Conservation (phyloP, 2,888 invertebrate genomes). For the Sycophila texana region DNA sequence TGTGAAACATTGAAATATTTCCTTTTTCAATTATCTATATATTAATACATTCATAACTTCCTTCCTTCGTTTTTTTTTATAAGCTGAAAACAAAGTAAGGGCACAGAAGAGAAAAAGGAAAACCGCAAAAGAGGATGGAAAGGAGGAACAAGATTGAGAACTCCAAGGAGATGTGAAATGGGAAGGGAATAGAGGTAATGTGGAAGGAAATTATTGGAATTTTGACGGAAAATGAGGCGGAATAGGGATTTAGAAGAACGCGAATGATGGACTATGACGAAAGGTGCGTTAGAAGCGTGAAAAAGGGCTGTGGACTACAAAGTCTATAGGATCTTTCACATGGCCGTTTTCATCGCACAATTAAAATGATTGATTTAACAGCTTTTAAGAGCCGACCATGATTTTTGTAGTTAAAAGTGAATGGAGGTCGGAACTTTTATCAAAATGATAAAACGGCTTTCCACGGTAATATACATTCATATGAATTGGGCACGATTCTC, state of each 20-base stretch:
- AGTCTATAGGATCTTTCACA: not conserved
- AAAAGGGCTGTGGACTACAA: conserved; percentile 11
- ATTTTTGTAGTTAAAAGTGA: conserved; percentile 3
- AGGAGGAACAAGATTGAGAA: conserved; percentile 35
- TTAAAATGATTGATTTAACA: conserved; percentile 15
- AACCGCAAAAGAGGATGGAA: conserved; percentile 30
- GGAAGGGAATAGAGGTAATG: conserved; percentile 25
- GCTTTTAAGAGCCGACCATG: not conserved
- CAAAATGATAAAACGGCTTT: not conserved
- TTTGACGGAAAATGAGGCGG: conserved; percentile 15
- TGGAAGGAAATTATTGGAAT: conserved; percentile 32
- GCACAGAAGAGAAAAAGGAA: conserved; percentile 2
- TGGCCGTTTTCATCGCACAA: not conserved
- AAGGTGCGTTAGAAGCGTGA: conserved; percentile 13
- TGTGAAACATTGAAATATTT: too few species aligned
- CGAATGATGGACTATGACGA: conserved; percentile 19
- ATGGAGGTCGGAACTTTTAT: not conserved
- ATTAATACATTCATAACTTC: too few species aligned
- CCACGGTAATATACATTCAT: conserved; percentile 5
- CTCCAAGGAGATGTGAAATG: conserved; percentile 11
- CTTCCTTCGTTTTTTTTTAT: too few species aligned
- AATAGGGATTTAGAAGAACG: conserved; percentile 9
- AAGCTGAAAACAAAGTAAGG: not conserved
- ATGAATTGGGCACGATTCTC: too few species aligned
- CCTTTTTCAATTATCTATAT: too few species aligned